Evolutionary conservation across 2,888 invertebrate genomes (phyloP), one percentile per base, ranked within the genome.

Genomic region (Dorcus parallelipipedus): DNA sequence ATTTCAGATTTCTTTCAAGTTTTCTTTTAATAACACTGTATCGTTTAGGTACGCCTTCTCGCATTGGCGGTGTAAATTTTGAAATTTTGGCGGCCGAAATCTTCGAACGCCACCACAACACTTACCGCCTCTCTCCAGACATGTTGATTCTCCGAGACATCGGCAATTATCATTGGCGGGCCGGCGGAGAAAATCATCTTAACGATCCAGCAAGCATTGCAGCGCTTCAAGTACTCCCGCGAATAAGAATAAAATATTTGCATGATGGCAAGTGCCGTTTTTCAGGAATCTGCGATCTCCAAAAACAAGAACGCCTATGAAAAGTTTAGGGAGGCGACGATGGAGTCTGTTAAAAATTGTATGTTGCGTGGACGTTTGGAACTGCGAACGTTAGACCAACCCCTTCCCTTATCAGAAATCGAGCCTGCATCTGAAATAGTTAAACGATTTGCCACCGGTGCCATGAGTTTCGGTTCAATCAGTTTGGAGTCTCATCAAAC

Each of bases 171-270:
- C 97, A 99, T 78, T 99, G 97, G 97, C 86, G 98, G 69, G 88
- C 91, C 63, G 97, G 95, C 10, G 99, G 99, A 2, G 98, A 99
- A 81, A 93, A 94, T 67, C 99, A 99, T 79, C 89, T 99, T 72
- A 99, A 99, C 77, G 97, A 98, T 74, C 99, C 99, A 0, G 81
- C 87, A 67, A 81, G 81, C 63, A 82, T 83, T 65, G 88, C 88
- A n/a, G 88, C 88, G 69, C 79, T 92, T 38, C 86, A 97, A 84
- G 96, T 87, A 74, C 66, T n/a, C 50, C 26, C 49, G 41, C 3
- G 6, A 41, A 41, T 41, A 14, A 3, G n/a, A 45, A 9, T 20
- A 45, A 14, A 45, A 14, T 14, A 3, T 45, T 9, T 14, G 3
- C 2, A 3, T 41, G 8, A 43, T 49, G 20, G 14, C 9, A 9